phyloP scores from a whole-genome alignment of 2,888 invertebrate species.

The Erynnis tages region DNA sequence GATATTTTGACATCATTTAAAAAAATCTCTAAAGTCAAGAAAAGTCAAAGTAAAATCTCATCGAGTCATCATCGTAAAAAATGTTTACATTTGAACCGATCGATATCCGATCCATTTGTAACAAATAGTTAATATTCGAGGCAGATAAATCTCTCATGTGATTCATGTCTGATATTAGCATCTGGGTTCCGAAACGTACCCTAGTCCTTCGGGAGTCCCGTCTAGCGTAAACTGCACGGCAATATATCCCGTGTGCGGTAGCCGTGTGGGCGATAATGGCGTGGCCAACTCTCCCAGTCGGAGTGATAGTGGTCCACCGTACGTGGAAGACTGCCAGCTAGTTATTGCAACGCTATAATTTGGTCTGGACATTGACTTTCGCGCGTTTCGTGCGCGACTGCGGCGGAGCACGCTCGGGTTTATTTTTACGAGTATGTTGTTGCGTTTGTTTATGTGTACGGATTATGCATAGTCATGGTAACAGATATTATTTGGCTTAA shows the following conservation, averaged over 20 bases:
- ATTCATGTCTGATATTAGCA: slow-evolving; percentile 23
- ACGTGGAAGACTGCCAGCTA: slow-evolving; percentile 31
- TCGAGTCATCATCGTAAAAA: too few species aligned
- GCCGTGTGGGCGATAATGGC: slow-evolving; percentile 7
- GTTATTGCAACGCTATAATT: slow-evolving; percentile 26
- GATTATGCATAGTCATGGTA: slow-evolving; percentile 10
- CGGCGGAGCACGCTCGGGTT: slow-evolving; percentile 7
- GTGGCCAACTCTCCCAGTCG: not conserved
- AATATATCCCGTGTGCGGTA: slow-evolving; percentile 1
- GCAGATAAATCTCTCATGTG: slow-evolving; percentile 16
- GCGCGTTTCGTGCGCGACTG: slow-evolving; percentile 23
- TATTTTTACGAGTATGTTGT: slow-evolving; percentile 4
- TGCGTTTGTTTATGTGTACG: not conserved
- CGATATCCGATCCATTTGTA: not conserved
- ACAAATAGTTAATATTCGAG: slow-evolving; percentile 5
- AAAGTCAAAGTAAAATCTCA: too few species aligned
- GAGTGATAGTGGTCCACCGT: not conserved
- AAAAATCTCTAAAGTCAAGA: too few species aligned
- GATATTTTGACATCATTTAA: too few species aligned
- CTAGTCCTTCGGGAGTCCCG: slow-evolving; percentile 2
- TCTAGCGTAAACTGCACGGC: not conserved
- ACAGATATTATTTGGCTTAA: not conserved
- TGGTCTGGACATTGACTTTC: slow-evolving; percentile 35
- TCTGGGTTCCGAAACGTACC: slow-evolving; percentile 23
- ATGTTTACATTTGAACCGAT: too few species aligned